Conservation (phyloP, 2,888 invertebrate species). For the Torymus auratus region DNA sequence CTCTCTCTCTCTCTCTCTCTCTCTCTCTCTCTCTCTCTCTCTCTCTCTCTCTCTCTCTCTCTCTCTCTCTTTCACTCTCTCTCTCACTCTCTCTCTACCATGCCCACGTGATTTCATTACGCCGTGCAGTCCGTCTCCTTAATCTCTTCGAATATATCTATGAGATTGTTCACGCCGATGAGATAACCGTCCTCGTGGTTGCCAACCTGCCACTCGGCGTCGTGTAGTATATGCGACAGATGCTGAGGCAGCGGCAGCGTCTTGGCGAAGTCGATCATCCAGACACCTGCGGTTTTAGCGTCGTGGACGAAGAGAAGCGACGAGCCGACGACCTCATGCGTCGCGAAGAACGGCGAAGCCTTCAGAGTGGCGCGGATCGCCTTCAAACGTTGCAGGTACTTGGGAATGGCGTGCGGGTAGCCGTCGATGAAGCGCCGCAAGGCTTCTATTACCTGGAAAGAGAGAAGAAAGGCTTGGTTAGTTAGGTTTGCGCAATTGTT, state of each 20-base stretch:
- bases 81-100: too few relatives aligned
- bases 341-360: slow-evolving; percentile 92
- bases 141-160: slow-evolving; percentile 87
- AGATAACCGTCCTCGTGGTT: slow-evolving; percentile 98
- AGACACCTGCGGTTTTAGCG: slow-evolving; percentile 89
- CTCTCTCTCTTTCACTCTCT: too few relatives aligned
- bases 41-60: too few relatives aligned
- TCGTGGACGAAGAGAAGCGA: slow-evolving; percentile 97
- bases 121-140: slow-evolving; percentile 62
- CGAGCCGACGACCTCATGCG: slow-evolving; percentile 96
- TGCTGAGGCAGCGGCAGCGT: slow-evolving; percentile 89
- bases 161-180: slow-evolving; percentile 93
- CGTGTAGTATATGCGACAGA: slow-evolving; percentile 84
- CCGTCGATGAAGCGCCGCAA: slow-evolving; percentile 89
- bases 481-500: too few relatives aligned
- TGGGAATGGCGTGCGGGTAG: slow-evolving; percentile 86
- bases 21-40: too few relatives aligned
- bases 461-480: too few relatives aligned
- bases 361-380: slow-evolving; percentile 90
- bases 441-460: slow-evolving; percentile 82
- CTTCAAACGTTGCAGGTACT: slow-evolving; percentile 90
- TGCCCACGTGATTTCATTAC: too few relatives aligned
- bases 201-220: slow-evolving; percentile 92
- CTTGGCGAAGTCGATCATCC: slow-evolving; percentile 99
- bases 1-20: too few relatives aligned